A percentile compares a stretch with the other conserved stretches of the same genome.
These are phyloP conservation scores for Odontocerum albicorne DNA, from an alignment of 2,888 invertebrate species.

Conservation along the genomic window DNA sequence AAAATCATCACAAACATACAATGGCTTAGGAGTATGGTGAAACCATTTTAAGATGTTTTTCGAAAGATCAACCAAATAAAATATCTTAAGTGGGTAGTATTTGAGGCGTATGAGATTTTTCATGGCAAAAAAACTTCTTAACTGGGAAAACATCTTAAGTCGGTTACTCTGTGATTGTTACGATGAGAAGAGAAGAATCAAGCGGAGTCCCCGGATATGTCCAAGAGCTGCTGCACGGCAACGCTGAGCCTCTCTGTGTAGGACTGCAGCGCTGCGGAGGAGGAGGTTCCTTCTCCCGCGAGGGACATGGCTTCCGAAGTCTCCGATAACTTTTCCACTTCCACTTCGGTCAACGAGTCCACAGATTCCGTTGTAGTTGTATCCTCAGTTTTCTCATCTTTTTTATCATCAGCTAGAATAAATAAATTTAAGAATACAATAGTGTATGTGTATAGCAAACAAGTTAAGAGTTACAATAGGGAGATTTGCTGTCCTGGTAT, in stretches of 20 bases:
- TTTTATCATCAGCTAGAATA: slow-evolving; percentile 40
- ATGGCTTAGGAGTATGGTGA: too few species aligned
- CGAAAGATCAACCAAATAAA: too few species aligned
- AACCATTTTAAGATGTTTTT: too few species aligned
- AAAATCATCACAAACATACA: too few species aligned
- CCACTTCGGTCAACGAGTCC: slow-evolving; percentile 26
- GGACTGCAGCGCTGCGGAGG: neutral
- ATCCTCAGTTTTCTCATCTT: slow-evolving; percentile 42
- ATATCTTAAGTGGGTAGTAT: too few species aligned
- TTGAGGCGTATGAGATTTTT: too few species aligned
- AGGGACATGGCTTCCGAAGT: slow-evolving; percentile 22
- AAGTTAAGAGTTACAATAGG: too few species aligned
- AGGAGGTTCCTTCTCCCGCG: neutral
- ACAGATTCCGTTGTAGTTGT: slow-evolving; percentile 22
- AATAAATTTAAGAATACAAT: neutral
- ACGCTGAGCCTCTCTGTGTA: slow-evolving; percentile 20
- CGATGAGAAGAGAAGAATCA: neutral
- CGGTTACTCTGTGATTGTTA: too few species aligned
- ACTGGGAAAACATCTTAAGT: too few species aligned
- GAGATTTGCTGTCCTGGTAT: too few species aligned
- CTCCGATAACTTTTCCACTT: slow-evolving; percentile 19
- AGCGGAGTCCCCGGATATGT: slow-evolving; percentile 21
- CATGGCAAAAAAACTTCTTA: too few species aligned
- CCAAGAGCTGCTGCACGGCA: slow-evolving; percentile 25
- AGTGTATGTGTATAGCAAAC: too few species aligned